Evolutionary conservation across 1,140 invertebrate species (phyloP).

Genomic region (Yoshiicerus persimilis): DNA sequence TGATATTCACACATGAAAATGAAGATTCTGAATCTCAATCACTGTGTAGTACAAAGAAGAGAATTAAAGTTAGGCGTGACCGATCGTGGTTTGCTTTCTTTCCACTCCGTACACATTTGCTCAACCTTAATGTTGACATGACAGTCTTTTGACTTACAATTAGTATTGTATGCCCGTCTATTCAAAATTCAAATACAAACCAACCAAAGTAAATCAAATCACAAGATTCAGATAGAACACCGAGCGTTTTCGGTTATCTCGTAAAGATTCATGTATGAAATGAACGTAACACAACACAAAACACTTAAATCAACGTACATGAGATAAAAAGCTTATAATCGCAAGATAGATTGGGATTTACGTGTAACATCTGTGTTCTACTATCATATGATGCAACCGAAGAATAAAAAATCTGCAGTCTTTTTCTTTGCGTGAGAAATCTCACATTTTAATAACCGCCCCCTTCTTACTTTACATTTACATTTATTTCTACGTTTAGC

Average conservation of each 20-base stretch:
- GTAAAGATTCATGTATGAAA: background rate
- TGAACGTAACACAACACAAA: no score
- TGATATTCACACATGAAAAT: background rate
- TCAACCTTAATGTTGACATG: background rate
- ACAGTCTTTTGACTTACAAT: background rate
- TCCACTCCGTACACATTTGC: background rate
- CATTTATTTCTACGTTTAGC: background rate
- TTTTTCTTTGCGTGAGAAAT: background rate
- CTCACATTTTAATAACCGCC: background rate
- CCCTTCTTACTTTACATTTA: background rate
- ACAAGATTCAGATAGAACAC: background rate
- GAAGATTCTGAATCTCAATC: background rate
- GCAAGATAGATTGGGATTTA: background rate
- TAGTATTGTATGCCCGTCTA: background rate
- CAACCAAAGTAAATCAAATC: background rate
- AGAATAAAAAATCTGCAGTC: background rate
- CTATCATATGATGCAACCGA: background rate
- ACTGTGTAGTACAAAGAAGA: background rate
- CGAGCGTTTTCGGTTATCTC: background rate
- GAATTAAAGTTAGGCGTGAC: slow-evolving; percentile 10
- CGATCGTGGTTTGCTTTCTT: background rate
- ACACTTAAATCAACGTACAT: background rate
- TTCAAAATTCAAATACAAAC: background rate
- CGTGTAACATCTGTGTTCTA: background rate
- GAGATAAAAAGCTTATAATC: background rate